These are phyloP conservation scores for Parapristionchus giblindavisi DNA, from an alignment of 2,888 invertebrate genomes.

Conservation along the genomic window DNA sequence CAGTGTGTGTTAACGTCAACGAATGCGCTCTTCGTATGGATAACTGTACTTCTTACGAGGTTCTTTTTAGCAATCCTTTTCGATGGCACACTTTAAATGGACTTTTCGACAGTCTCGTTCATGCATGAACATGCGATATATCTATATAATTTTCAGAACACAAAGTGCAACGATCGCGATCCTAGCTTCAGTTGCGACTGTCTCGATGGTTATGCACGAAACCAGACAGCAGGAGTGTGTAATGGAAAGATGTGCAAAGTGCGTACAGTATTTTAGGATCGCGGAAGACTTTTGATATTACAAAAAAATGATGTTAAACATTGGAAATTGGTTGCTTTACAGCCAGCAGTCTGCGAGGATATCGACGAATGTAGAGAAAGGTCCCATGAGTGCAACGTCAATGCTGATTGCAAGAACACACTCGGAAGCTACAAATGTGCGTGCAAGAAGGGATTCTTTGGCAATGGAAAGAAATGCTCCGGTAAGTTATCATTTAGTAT, in stretches of 20 bases:
- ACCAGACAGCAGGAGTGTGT: slow-evolving; percentile 17
- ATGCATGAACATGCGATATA: not conserved
- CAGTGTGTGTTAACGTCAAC: slow-evolving; percentile 29
- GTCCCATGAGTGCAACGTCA: slow-evolving; percentile 49
- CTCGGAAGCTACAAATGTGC: slow-evolving; percentile 55
- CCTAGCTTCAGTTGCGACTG: slow-evolving; percentile 26
- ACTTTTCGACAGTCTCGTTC: not conserved
- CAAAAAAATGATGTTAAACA: too few relatives aligned
- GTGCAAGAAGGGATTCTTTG: slow-evolving; percentile 76
- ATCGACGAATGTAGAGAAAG: slow-evolving; percentile 56
- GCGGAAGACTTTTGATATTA: not conserved
- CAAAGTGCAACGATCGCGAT: slow-evolving; percentile 6
- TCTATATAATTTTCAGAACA: not conserved
- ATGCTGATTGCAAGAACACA: slow-evolving; percentile 52
- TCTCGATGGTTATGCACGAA: slow-evolving; percentile 16
- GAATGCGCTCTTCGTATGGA: slow-evolving; percentile 11
- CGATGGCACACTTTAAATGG: not conserved
- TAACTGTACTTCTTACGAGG: slow-evolving; percentile 30
- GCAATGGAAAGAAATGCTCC: slow-evolving; percentile 17
- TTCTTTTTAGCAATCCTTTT: not conserved
- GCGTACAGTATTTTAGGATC: too few relatives aligned
- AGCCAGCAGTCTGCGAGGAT: too few relatives aligned
- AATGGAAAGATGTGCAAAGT: too few relatives aligned
- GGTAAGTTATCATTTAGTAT: too few relatives aligned
- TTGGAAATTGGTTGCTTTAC: not conserved